Evolutionary conservation across 1,140 invertebrate genomes (phyloP).

Genomic region (Ephestia elutella): DNA sequence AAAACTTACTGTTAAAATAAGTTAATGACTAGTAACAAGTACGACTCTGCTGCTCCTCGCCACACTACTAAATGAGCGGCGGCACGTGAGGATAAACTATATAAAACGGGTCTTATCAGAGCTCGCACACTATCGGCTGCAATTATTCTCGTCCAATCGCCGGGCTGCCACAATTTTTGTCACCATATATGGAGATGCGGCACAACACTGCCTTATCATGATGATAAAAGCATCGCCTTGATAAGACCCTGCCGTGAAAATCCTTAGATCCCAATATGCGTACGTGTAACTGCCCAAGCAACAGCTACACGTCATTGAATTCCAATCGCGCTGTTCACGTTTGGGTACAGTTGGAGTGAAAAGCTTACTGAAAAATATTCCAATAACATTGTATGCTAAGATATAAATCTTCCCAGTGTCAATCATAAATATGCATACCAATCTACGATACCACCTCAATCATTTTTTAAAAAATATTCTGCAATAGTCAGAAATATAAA

Average conservation of each 20-base stretch:
- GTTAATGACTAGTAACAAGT: constrained; percentile 38
- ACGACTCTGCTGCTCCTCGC: constrained; percentile 46
- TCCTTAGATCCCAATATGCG: background rate
- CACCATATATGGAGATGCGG: constrained; percentile 67
- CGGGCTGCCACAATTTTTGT: constrained; percentile 51
- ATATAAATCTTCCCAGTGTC: too few relatives aligned
- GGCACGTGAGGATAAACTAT: constrained; percentile 54
- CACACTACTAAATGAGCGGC: constrained; percentile 58
- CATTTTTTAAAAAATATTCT: too few relatives aligned
- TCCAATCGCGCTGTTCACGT: background rate
- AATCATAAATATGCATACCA: too few relatives aligned
- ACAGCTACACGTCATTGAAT: constrained; percentile 4
- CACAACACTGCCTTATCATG: constrained; percentile 11
- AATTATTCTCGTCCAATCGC: constrained; percentile 55
- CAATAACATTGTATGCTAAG: too few relatives aligned
- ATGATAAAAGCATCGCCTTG: constrained; percentile 22
- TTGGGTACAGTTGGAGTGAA: background rate
- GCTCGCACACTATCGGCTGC: constrained; percentile 53
- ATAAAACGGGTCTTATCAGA: constrained; percentile 68
- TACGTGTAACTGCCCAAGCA: background rate
- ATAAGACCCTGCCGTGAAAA: constrained; percentile 27
- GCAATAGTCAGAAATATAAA: too few relatives aligned
- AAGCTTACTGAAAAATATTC: background rate
- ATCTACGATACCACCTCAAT: too few relatives aligned
- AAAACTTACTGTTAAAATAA: constrained; percentile 61